A percentile compares a stretch with the other conserved stretches of the same genome.
phyloP scores from a whole-genome alignment of 2,797 vertebrate genomes.

The Danio albolineatus region DNA sequence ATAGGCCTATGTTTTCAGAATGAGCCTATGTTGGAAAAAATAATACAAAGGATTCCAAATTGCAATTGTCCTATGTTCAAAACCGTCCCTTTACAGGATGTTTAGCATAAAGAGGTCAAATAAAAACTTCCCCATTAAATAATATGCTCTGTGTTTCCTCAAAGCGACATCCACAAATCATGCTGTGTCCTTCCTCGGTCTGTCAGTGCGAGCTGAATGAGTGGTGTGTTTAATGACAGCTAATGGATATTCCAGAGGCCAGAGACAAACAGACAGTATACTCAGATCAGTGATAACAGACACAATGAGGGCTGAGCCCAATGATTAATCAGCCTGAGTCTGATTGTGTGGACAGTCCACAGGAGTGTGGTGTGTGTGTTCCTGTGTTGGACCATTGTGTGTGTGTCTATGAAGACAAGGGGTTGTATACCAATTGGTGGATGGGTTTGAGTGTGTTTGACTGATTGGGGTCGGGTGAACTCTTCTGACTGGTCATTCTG shows the following conservation, averaged over 20 bases:
- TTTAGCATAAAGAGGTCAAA: constrained; percentile 4
- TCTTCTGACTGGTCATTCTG: constrained; percentile 50
- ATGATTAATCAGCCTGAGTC: constrained; percentile 82
- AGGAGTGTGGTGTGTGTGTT: constrained; percentile 47
- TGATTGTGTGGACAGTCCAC: constrained; percentile 77
- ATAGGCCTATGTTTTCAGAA: no score
- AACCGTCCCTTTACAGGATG: neutral
- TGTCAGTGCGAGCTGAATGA: constrained; percentile 52
- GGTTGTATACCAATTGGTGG: constrained; percentile 52
- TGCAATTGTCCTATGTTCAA: neutral
- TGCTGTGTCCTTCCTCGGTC: constrained; percentile 34
- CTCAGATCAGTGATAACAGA: constrained; percentile 75
- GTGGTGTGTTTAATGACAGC: constrained; percentile 59
- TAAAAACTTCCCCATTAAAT: neutral
- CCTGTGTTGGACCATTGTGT: constrained; percentile 35
- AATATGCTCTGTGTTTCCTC: constrained; percentile 30
- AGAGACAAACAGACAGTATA: constrained; percentile 71
- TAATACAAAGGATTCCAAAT: no score
- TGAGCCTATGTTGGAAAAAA: no score
- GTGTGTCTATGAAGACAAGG: constrained; percentile 38
- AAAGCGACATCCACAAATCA: constrained; percentile 45
- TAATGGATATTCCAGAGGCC: constrained; percentile 65
- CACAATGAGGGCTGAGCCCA: constrained; percentile 75
- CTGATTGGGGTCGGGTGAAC: constrained; percentile 55
- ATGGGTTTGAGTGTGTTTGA: constrained; percentile 40